Evolutionary conservation across 35 echinoderm and acorn worm genomes (phyloP).

Genomic region (Heliocidaris tuberculata): DNA sequence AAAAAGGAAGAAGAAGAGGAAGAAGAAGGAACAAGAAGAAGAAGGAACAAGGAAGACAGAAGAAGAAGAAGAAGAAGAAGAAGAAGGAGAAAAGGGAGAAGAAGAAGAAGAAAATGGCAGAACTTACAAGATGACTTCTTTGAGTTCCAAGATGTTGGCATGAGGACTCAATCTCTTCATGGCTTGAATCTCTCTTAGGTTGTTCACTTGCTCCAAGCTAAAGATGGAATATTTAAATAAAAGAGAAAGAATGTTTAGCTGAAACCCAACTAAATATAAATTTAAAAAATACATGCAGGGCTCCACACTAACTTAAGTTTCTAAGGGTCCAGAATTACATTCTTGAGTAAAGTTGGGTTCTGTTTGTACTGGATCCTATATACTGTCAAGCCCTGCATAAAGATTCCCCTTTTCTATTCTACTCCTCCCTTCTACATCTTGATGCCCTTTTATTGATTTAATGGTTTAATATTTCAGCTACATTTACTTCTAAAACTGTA

Average conservation of each 20-base stretch:
- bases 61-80: background rate
- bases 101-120: background rate
- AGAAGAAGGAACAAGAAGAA: background rate
- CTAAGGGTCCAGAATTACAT: too few species aligned
- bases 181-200: constrained; percentile 93
- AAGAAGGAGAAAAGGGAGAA: too few species aligned
- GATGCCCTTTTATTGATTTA: too few species aligned
- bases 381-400: too few species aligned
- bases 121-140: constrained; percentile 99
- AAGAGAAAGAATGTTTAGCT: background rate
- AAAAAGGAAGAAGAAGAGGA: background rate
- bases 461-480: too few species aligned
- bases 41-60: background rate
- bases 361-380: too few species aligned
- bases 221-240: constrained; percentile 38
- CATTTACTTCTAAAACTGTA: too few species aligned
- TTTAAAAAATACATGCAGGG: too few species aligned
- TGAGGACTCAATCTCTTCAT: constrained; percentile 96
- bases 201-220: constrained; percentile 97
- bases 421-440: too few species aligned
- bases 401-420: too few species aligned
- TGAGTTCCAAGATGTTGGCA: constrained; percentile 89
- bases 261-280: background rate
- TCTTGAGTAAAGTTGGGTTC: too few species aligned
- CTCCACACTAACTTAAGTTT: background rate